Evolutionary conservation across 2,888 invertebrate species (phyloP).

Genomic region (Caenorhabditis doughertyi): DNA sequence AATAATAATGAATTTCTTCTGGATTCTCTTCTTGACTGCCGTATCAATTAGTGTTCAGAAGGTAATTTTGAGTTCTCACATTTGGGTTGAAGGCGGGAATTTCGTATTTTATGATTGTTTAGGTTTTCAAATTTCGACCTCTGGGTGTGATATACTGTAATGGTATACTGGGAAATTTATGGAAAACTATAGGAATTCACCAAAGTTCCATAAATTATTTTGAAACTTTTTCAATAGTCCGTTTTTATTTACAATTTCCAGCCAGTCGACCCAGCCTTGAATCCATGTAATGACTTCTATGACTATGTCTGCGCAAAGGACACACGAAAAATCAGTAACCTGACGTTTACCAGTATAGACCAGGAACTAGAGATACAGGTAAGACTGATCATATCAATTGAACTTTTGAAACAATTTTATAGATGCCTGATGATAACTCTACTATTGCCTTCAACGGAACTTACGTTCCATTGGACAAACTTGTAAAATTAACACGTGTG

Average conservation of each 20-base stretch:
- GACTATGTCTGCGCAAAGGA: conserved; percentile 53
- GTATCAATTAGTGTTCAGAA: conserved; percentile 16
- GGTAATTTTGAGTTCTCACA: conserved; percentile 3
- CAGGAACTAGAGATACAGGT: conserved; percentile 35
- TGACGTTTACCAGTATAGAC: conserved; percentile 39
- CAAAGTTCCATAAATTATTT: no score
- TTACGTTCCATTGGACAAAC: conserved; percentile 1
- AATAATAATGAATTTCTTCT: conserved; percentile 14
- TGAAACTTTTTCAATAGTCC: no score
- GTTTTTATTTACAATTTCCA: no score
- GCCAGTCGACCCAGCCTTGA: neutral
- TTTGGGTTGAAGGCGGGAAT: no score
- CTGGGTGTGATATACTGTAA: no score
- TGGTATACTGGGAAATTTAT: no score
- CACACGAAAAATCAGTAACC: conserved; percentile 34
- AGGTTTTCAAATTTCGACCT: no score
- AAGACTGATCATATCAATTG: neutral
- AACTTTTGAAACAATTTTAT: conserved; percentile 3
- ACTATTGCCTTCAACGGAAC: conserved; percentile 24
- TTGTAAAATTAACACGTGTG: conserved; percentile 42
- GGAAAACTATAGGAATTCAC: no score
- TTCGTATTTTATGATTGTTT: no score
- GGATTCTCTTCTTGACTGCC: neutral
- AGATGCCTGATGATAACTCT: conserved; percentile 38
- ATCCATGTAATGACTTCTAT: conserved; percentile 56